A percentile compares a stretch with the other conserved stretches of the same genome.
phyloP scores from a whole-genome alignment of 1,140 invertebrate species.

The Drosophila repleta region DNA sequence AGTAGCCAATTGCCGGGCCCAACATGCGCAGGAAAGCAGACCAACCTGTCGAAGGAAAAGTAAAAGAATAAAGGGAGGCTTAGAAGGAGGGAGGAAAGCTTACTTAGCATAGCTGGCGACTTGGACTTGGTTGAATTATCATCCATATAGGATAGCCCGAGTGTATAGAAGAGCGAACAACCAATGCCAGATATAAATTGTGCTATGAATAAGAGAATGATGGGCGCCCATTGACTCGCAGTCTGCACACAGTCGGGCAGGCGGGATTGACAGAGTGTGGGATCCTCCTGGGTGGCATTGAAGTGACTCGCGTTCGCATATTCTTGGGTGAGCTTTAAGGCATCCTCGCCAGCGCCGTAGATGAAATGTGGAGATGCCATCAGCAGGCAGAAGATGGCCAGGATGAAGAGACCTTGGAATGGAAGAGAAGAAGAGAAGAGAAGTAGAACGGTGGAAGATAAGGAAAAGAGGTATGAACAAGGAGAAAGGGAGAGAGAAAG shows the following conservation, averaged over 20 bases:
- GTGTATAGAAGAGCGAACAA: constrained; percentile 87
- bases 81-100: constrained; percentile 35
- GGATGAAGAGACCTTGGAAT: constrained; percentile 84
- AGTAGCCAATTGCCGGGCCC: constrained; percentile 89
- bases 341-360: constrained; percentile 89
- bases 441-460: no score
- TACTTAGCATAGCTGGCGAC: constrained; percentile 87
- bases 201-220: constrained; percentile 86
- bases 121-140: constrained; percentile 89
- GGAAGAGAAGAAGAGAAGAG: no score
- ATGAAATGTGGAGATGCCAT: constrained; percentile 89
- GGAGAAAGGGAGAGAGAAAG: no score
- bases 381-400: constrained; percentile 87
- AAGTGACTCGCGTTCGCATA: constrained; percentile 73
- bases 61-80: not conserved
- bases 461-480: not conserved
- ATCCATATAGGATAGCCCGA: constrained; percentile 89
- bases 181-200: constrained; percentile 88
- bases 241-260: constrained; percentile 50
- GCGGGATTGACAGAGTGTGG: constrained; percentile 38
- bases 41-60: constrained; percentile 84
- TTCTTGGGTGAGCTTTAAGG: constrained; percentile 87
- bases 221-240: constrained; percentile 85
- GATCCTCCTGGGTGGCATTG: constrained; percentile 31
- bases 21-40: constrained; percentile 89